These are phyloP conservation scores for Rhineura floridana DNA, from an alignment of 2,113 vertebrate genomes.

Conservation along the genomic window DNA sequence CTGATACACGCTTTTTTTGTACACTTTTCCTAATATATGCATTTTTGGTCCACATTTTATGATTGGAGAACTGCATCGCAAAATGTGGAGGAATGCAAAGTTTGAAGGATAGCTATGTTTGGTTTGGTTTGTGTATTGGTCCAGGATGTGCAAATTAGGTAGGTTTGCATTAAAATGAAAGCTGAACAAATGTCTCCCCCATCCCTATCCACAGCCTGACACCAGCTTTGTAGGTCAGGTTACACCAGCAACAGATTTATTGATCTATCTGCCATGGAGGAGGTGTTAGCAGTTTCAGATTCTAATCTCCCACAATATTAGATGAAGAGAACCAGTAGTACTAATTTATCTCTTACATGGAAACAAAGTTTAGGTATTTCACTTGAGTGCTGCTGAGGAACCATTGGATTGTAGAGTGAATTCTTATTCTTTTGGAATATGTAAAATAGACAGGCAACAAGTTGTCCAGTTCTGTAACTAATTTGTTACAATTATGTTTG, in stretches of 20 bases:
- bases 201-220: not conserved
- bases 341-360: not conserved
- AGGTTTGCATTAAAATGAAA: no score
- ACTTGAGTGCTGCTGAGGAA: not conserved
- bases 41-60: no score
- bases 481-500: conserved; percentile 21
- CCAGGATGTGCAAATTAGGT: no score
- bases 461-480: not conserved
- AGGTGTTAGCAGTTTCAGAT: not conserved
- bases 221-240: not conserved
- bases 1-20: no score
- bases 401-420: not conserved
- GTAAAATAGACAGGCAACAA: not conserved
- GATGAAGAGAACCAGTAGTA: not conserved
- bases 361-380: not conserved
- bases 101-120: no score
- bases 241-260: not conserved
- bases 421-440: not conserved
- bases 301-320: not conserved
- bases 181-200: no score
- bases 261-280: not conserved
- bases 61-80: no score
- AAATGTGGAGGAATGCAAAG: no score
- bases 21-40: no score
- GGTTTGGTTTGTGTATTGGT: no score